phyloP scores from a whole-genome alignment of 2,797 vertebrate genomes.

The Acestrorhynchus altus region DNA sequence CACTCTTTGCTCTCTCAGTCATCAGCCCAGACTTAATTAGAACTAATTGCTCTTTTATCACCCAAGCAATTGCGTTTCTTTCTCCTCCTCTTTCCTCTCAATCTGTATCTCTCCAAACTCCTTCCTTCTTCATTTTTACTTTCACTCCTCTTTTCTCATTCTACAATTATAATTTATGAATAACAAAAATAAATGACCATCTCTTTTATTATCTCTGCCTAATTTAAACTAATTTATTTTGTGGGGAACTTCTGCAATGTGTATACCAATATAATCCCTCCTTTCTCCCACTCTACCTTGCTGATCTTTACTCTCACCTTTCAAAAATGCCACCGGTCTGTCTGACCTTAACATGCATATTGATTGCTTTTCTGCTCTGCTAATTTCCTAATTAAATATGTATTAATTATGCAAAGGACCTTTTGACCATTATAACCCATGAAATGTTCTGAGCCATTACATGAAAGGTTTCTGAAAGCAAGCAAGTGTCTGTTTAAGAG shows the following conservation, averaged over 20 bases:
- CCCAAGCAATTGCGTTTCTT: slow-evolving; percentile 56
- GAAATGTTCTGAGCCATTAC: slow-evolving; percentile 7
- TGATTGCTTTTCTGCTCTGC: background rate
- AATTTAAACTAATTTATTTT: slow-evolving; percentile 1
- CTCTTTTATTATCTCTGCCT: slow-evolving; percentile 10
- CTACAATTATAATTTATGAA: slow-evolving; percentile 36
- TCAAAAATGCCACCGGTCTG: background rate
- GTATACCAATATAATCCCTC: slow-evolving; percentile 3
- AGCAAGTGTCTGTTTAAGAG: background rate
- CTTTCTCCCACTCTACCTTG: background rate
- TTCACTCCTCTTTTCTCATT: slow-evolving; percentile 6
- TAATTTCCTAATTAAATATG: slow-evolving; percentile 43
- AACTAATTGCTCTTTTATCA: slow-evolving; percentile 68
- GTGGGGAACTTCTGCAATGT: background rate
- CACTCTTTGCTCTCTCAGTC: slow-evolving; percentile 39
- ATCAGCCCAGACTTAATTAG: slow-evolving; percentile 67
- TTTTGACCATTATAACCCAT: slow-evolving; percentile 14
- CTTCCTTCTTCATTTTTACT: slow-evolving; percentile 8
- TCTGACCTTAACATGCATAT: slow-evolving; percentile 38
- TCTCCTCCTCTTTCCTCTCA: slow-evolving; percentile 15
- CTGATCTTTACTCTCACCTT: slow-evolving; percentile 4
- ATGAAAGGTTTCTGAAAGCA: background rate
- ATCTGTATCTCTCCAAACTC: slow-evolving; percentile 20
- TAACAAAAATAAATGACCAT: background rate
- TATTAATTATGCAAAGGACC: slow-evolving; percentile 20